Base-by-base conservation (phyloP, 2,797 vertebrate genomes). In the Amblyraja radiata region DNA sequence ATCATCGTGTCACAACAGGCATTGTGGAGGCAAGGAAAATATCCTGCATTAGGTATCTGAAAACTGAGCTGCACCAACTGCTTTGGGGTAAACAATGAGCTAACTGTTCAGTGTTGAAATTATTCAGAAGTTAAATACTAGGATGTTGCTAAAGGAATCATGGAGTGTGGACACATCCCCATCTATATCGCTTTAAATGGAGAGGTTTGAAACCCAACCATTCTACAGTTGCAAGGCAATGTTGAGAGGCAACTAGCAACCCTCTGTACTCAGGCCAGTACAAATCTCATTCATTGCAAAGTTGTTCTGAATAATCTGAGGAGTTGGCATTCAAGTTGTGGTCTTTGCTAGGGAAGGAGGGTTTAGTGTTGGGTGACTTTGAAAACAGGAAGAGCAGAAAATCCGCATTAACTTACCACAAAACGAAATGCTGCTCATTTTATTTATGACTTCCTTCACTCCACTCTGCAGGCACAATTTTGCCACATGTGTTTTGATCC, bases 311-410 rank as follows among this genome's bases (percentile, higher is more conserved):
- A 58, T 13, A 8, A 32, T 18, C n/a, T 8, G 18, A 7, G 63
- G n/a, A 88, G 84, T 14, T 88, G 61, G 61, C 65, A 61, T 32
- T 18, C 28, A 14, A 13, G 28, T 88, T 68, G 84, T 36, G 18
- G 6, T 54, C 23, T 46, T 28, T 25, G 90, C 71, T n/a, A 25
- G 71, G 23, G 54, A 6, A 54, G 21, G 23, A 39, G 39, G 90
- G 86, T 32, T 65, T 32, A 16, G 28, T 16, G 61, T 68, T n/a
- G n/a, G 16, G 63, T 68, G 32, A 88, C 6, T 3, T 36, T 0
- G 63, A 88, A 88, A 36, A 68, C 61, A 88, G n/a, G 61, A 88
- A 88, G n/a, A 88, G n/a, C 84, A 88, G 84, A 36, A 88, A 63
- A 63, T 58, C 7, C n/a, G 1, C 18, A 68, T n/a, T n/a, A 86